Evolutionary conservation across 2,888 invertebrate genomes (phyloP), one percentile per base, ranked within the genome.

Genomic region (Drosophila percnosoma): DNA sequence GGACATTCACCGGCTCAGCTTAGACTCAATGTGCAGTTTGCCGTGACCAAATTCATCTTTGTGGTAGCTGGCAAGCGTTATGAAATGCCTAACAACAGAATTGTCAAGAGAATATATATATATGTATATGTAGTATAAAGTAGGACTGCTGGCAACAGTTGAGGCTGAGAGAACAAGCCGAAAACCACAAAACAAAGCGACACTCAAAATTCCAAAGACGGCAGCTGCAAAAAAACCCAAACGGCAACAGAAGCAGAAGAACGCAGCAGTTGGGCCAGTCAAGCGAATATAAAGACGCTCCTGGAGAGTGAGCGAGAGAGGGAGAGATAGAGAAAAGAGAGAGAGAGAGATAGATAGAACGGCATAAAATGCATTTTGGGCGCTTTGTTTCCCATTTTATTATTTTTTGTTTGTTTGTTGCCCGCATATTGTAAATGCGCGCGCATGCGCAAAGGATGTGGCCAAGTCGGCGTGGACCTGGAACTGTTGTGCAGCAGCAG

Each of bases 361-460:
- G 40, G 40, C 59, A 78, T 82, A 68, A 82, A 87, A 81, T 88
- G 83, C 84, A 83, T 86, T 82, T 83, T 64, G 78, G 68, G 80
- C 75, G 70, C 69, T 71, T 68, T 64, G 66, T 62, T 36, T 49
- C 5, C 2, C 45, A 45, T 45, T 36, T 36, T 36, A 18, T 27
- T 18, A 36, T 54, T 59, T 61, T 38, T 27, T 55, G 60, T 51
- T 38, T 60, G 53, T 66, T 64, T 72, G 73, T 63, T 49, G 73
- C 61, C 68, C 68, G 60, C 68, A 71, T 70, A 69, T 63, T 64
- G 48, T 79, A 73, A 87, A 89, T 89, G 90, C 89, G 89, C 89
- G 89, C 89, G 89, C 89, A 85, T 89, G 87, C 87, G 82, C 89
- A 87, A 87, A 89, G 85, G 89, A 87, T 83, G 75, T 75, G 79